Percentiles rank a stretch among this genome's conserved stretches.
These are phyloP conservation scores for Formica aserva DNA, from an alignment of 2,888 invertebrate genomes.

Conservation along the genomic window DNA sequence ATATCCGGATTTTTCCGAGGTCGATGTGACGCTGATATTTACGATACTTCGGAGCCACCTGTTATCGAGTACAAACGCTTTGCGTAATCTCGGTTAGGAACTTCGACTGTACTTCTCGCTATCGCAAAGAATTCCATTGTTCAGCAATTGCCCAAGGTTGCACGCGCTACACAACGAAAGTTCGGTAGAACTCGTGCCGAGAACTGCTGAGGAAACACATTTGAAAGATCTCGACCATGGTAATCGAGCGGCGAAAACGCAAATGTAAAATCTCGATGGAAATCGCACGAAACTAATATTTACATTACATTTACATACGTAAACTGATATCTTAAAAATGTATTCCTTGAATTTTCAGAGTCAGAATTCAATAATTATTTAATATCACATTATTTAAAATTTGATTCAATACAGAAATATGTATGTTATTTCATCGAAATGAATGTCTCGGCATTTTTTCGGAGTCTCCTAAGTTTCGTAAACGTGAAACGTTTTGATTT, in stretches of 20 bases:
- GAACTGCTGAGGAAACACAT: conserved; percentile 29
- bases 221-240: conserved; percentile 16
- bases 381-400: not conserved
- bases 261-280: not conserved
- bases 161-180: conserved; percentile 10
- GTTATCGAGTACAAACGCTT: conserved; percentile 59
- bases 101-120: conserved; percentile 32
- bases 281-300: conserved; percentile 1
- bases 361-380: not conserved
- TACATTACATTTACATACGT: not conserved
- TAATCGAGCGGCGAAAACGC: not conserved
- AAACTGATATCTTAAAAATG: not conserved
- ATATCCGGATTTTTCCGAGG: conserved; percentile 28
- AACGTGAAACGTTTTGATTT: not conserved
- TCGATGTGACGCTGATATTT: conserved; percentile 58
- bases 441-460: not conserved
- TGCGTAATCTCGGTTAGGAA: conserved; percentile 60
- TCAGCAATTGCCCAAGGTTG: conserved; percentile 46
- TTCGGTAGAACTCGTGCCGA: conserved; percentile 18
- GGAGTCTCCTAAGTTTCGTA: not conserved
- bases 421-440: not conserved
- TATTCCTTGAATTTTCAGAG: not conserved
- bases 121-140: conserved; percentile 45
- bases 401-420: not conserved
- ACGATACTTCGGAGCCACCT: conserved; percentile 68